Evolutionary conservation across 1,140 invertebrate species (phyloP).

Genomic region (Dreissena rostriformis): DNA sequence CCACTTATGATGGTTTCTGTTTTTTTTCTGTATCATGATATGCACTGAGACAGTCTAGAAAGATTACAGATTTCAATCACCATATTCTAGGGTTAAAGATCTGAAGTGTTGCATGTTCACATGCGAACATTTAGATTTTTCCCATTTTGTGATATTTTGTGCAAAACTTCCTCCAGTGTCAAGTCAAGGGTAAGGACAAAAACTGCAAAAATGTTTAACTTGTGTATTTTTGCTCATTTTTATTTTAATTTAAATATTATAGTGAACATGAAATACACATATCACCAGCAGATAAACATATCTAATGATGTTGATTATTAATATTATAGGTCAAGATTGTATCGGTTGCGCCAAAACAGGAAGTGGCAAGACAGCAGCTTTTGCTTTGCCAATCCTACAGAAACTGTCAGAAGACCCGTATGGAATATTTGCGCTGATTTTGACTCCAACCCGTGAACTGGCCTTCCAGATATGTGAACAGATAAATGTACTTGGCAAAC

Average conservation of each 20-base stretch:
- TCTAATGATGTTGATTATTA: neutral
- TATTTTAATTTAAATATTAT: neutral
- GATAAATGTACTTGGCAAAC: conserved; percentile 83
- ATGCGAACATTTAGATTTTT: no score
- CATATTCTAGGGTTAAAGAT: no score
- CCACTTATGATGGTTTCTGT: no score
- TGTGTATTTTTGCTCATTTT: neutral
- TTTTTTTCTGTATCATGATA: no score
- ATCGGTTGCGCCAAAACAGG: conserved; percentile 82
- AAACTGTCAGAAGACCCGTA: conserved; percentile 82
- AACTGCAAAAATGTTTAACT: neutral
- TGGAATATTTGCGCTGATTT: conserved; percentile 81
- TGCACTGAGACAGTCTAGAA: no score
- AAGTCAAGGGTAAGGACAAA: no score
- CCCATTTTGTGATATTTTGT: no score
- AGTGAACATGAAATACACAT: neutral
- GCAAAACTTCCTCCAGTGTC: no score
- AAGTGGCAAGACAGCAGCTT: conserved; percentile 82
- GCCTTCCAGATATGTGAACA: conserved; percentile 90
- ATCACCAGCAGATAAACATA: neutral
- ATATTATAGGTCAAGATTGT: conserved; percentile 76
- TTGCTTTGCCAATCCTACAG: conserved; percentile 86
- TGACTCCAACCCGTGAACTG: conserved; percentile 81
- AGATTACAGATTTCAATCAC: no score
- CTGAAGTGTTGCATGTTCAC: neutral